Percentiles rank a stretch among this genome's conserved stretches.
Conservation (phyloP, 2,113 vertebrate species). For the Elephantulus edwardii region DNA sequence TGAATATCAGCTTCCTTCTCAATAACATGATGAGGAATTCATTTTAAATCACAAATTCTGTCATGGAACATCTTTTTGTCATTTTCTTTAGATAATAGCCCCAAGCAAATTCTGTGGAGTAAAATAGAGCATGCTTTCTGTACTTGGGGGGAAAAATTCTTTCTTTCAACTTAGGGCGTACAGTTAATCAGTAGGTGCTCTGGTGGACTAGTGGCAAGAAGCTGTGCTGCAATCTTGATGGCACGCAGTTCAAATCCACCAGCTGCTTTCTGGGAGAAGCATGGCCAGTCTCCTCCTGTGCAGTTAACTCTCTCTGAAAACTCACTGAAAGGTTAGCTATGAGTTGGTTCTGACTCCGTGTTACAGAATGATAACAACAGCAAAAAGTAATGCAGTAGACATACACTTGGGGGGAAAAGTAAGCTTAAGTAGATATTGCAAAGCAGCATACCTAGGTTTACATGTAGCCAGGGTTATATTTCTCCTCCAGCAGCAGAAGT, state of each 20-base stretch:
- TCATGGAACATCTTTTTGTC: not conserved
- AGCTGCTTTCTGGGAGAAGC: no score
- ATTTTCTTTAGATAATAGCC: not conserved
- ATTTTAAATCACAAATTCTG: not conserved
- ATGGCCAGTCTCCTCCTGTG: no score
- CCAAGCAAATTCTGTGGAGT: not conserved
- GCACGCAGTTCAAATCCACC: no score
- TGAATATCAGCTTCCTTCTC: not conserved
- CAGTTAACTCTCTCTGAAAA: no score
- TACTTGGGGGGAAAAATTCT: not conserved
- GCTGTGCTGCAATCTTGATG: no score
- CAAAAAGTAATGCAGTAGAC: no score
- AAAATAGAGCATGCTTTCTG: not conserved
- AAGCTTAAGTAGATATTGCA: not conserved
- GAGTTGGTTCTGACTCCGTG: no score
- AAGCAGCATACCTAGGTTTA: not conserved
- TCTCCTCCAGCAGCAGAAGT: not conserved
- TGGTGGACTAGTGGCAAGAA: no score
- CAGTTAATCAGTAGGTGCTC: no score
- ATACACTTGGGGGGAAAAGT: not conserved
- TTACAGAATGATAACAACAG: no score
- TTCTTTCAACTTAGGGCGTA: not conserved
- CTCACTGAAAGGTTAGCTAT: no score
- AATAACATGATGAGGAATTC: not conserved
- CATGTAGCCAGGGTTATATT: not conserved